Evolutionary conservation across 2,797 vertebrate species (phyloP).

Genomic region (Brachyrhaphis roseni): DNA sequence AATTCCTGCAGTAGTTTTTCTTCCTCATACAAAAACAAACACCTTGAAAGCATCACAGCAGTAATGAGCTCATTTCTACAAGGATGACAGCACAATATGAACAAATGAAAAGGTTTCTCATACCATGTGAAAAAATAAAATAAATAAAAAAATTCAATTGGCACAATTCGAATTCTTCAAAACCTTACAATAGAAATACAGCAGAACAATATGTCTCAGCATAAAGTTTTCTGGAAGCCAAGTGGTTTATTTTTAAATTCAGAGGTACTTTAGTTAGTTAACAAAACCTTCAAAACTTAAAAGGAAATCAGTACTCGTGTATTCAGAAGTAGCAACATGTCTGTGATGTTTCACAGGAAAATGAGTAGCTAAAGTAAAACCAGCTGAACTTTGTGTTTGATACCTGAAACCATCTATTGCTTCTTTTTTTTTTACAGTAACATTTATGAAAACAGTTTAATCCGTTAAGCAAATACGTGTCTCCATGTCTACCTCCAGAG

Average conservation of each 20-base stretch:
- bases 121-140: not conserved
- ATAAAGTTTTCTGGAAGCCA: not conserved
- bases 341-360: not conserved
- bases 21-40: conserved; percentile 30
- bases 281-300: not conserved
- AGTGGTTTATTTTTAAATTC: not conserved
- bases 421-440: not conserved
- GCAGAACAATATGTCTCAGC: not conserved
- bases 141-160: not conserved
- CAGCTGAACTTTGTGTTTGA: not conserved
- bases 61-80: conserved; percentile 8
- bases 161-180: not conserved
- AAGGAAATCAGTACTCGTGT: not conserved
- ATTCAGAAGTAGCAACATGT: not conserved
- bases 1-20: conserved; percentile 31
- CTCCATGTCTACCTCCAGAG: not conserved
- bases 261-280: not conserved
- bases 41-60: conserved; percentile 24
- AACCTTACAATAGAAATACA: conserved; percentile 1
- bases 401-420: not conserved
- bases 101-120: conserved; percentile 20
- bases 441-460: not conserved
- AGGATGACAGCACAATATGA: not conserved
- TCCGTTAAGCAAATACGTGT: not conserved
- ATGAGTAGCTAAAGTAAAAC: not conserved